Base-by-base conservation (phyloP, 1,140 invertebrate species). In the Bombus superbus region DNA sequence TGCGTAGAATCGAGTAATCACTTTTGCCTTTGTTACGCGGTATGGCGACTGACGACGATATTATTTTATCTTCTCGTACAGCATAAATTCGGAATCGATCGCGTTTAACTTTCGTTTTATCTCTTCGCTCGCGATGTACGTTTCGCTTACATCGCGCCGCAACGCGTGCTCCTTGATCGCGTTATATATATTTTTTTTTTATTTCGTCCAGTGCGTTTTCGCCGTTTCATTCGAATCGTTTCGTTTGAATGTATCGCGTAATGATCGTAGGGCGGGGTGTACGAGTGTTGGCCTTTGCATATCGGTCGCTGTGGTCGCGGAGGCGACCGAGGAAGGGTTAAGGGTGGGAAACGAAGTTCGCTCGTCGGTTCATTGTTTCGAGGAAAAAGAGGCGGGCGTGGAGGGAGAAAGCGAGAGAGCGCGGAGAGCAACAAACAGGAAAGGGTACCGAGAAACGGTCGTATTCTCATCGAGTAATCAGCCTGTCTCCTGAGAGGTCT, bases 391-490 rank as follows among this genome's bases (percentile, higher is more conserved):
- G 47, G 3, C 35, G 57, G 18, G 47, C 38, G 35, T 40, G 32
- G 28, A 38, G 35, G 38, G 68, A 53, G 77, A 64, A 42, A 53
- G 78, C 32, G 76, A 42, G 15, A 62, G 59, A 13, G 11, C 81
- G 47, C 32, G 57, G 74, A 44, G 38, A 82, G 69, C 40, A 64
- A 89, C 62, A 83, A 86, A 89, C 78, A 64, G 80, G 59, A 76
- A 86, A 81, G 87, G 88, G 66, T 89, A 89, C 79, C 57, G 87
- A 69, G 64, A 80, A 88, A 86, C 79, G 88, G 62, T 89, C 83
- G 76, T 89, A 88, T 89, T 89, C 88, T 86, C 88, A 59, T 85
- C 76, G 76, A 85, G 88, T 86, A 89, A 89, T 89, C 87, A 89
- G 83, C 38, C 88, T 53, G 79, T 83, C 88, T 89, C 83, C 80